Evolutionary conservation across 2,888 invertebrate genomes (phyloP).

Genomic region (Nomada lathburiana): DNA sequence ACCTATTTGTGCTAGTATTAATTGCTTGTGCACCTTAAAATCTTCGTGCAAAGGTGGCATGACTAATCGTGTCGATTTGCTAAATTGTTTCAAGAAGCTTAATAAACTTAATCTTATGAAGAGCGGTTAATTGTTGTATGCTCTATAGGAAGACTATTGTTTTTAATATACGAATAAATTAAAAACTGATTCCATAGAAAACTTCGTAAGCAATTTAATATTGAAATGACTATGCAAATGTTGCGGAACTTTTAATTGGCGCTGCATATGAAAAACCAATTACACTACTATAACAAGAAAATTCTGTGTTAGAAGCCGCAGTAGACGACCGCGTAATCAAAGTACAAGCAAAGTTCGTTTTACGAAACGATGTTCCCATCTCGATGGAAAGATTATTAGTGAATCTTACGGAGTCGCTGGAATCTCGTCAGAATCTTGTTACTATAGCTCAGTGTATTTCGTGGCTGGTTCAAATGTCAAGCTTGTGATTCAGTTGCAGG

Average conservation of each 20-base stretch:
- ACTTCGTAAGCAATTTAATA: not conserved
- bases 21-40: too few relatives aligned
- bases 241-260: not conserved
- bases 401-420: slow-evolving; percentile 7
- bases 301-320: slow-evolving; percentile 2
- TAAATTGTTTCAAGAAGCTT: too few relatives aligned
- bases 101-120: too few relatives aligned
- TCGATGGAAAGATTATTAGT: slow-evolving; percentile 15
- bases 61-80: too few relatives aligned
- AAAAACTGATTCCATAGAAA: not conserved
- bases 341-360: slow-evolving; percentile 11
- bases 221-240: not conserved
- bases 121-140: too few relatives aligned
- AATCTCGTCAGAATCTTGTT: slow-evolving; percentile 22
- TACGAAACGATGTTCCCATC: not conserved
- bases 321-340: slow-evolving; percentile 9
- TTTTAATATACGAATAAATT: not conserved
- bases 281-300: not conserved
- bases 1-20: too few relatives aligned
- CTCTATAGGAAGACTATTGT: too few relatives aligned
- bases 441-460: not conserved
- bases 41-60: too few relatives aligned
- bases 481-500: not conserved
- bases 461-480: slow-evolving; percentile 9
- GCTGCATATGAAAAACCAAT: not conserved